phyloP scores from a whole-genome alignment of 2,113 vertebrate species.

The Orientallactaga bullata region DNA sequence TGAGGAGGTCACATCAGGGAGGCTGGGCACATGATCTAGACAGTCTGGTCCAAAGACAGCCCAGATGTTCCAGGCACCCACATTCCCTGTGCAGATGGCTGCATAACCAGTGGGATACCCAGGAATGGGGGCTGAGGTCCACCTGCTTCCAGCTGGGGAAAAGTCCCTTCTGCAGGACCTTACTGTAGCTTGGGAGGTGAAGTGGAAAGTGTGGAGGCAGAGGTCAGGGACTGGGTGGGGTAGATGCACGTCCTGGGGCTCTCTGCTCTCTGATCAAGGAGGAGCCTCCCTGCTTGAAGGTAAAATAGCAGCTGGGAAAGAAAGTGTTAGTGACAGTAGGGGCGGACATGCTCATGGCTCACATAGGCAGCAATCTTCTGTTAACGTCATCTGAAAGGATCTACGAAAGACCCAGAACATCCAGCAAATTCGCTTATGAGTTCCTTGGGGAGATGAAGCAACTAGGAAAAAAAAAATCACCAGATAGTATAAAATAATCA shows the following conservation, averaged over 20 bases:
- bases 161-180: background rate
- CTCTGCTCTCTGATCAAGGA: too few relatives aligned
- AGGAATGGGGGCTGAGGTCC: background rate
- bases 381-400: background rate
- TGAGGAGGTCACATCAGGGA: background rate
- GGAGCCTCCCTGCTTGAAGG: fast-evolving
- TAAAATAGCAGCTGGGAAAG: fast-evolving
- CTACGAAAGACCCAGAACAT: background rate
- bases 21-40: constrained; percentile 1
- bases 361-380: fast-evolving
- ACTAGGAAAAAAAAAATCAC: background rate
- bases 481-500: background rate
- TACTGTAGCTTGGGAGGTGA: background rate
- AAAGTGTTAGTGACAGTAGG: fast-evolving
- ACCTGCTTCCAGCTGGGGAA: background rate
- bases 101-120: background rate
- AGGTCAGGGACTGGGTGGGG: background rate
- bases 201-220: constrained; percentile 29
- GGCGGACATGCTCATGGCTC: fast-evolving
- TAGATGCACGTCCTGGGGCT: fast-evolving
- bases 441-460: background rate
- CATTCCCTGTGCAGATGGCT: background rate
- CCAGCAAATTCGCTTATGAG: fast-evolving
- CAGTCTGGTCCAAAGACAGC: constrained; percentile 13
- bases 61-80: constrained; percentile 50